These are phyloP conservation scores for Lasioglossum figueresi DNA, from an alignment of 2,888 invertebrate species.

Conservation along the genomic window DNA sequence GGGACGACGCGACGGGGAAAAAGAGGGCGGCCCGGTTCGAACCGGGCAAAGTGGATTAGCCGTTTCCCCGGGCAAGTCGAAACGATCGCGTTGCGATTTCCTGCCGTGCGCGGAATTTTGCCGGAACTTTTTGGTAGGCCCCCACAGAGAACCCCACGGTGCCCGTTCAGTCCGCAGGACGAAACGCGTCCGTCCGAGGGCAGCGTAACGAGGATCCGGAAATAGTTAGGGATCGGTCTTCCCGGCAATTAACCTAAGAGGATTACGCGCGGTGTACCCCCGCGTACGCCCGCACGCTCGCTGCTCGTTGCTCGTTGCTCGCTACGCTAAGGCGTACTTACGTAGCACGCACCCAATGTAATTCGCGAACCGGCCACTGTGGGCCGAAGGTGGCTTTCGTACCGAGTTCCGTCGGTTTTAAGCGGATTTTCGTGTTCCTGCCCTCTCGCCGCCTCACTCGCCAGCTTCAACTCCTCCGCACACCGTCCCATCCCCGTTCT, in stretches of 20 bases:
- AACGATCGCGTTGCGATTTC: conserved; percentile 44
- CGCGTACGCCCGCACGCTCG: not conserved
- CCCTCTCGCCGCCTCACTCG: not conserved
- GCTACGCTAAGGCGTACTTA: not conserved
- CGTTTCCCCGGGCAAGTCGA: conserved; percentile 20
- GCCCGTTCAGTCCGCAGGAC: not conserved
- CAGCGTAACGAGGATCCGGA: conserved; percentile 44
- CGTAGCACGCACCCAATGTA: conserved; percentile 22
- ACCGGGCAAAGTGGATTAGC: conserved; percentile 61
- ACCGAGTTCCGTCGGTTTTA: conserved; percentile 40
- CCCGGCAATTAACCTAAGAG: conserved; percentile 69
- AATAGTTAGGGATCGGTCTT: conserved; percentile 59
- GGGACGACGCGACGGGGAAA: not conserved
- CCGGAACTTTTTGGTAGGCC: conserved; percentile 54
- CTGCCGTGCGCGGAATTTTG: conserved; percentile 23
- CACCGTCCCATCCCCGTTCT: not conserved
- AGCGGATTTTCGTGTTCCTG: conserved; percentile 41
- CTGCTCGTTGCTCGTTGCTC: not conserved
- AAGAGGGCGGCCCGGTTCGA: conserved; percentile 13
- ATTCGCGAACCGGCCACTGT: conserved; percentile 16
- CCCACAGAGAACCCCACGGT: not conserved
- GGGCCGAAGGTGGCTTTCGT: conserved; percentile 18
- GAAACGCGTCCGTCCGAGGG: not conserved
- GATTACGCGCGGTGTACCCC: conserved; percentile 58
- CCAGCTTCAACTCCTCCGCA: not conserved